Evolutionary conservation across 2,113 vertebrate genomes (phyloP), one percentile per base, ranked within the genome.

Genomic region (Rostratula benghalensis): DNA sequence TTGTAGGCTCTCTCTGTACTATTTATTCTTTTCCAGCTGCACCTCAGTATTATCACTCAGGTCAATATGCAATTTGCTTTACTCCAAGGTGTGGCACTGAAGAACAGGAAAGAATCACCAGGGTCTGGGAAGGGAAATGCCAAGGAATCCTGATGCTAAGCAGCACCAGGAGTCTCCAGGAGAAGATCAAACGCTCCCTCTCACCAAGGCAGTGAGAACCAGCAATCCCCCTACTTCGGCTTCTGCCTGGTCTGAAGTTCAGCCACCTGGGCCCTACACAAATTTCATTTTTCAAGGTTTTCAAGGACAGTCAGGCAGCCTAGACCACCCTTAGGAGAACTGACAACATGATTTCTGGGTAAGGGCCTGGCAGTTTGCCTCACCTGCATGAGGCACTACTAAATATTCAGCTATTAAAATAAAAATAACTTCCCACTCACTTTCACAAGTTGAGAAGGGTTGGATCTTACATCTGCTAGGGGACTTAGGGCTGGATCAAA

Each of bases 161-260:
- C 53, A 54, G 53, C 53, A 54, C 30, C 53, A 54, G n/a, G n/a
- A n/a, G n/a, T 54, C 53, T 30, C 28, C 35, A 39, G 39, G 43
- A 27, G 19, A 53, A 39, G 74, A 57, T 4, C 22, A 33, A 30
- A 54, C 24, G 18, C 9, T 28, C 16, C 80, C 17, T 15, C 13
- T 15, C n/a, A n/a, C 12, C 14, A 0, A 0, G 30, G 46, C 30
- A 35, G 18, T 7, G 35, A 70, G 57, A 69, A 43, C 7, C 78
- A 43, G 43, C 74, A 90, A 20, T 1, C 6, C 41, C 5, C 37
- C 14, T 41, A 6, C 20, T 10, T 43, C 35, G 27, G 10, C 25
- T 20, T 57, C 81, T 21, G 19, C 20, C n/a, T 63, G 71, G 7
- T 48, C 46, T 74, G 73, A 74, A 84, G 63, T 41, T 28, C n/a